Percentiles rank a stretch among this genome's conserved stretches.
Evolutionary conservation across 2,113 vertebrate genomes (phyloP).

Genomic region (Rhea americana): DNA sequence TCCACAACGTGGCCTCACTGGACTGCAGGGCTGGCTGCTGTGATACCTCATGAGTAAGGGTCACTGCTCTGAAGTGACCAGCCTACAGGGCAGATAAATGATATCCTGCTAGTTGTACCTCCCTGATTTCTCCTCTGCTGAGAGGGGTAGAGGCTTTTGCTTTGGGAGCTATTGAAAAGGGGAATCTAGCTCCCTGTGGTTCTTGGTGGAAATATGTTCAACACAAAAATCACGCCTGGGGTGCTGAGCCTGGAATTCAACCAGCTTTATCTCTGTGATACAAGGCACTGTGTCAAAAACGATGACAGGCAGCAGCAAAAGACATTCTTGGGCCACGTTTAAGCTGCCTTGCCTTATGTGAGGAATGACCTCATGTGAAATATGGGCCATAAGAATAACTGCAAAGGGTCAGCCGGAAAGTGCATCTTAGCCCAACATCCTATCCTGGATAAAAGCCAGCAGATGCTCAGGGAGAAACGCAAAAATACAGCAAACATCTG

Average conservation of each 20-base stretch:
- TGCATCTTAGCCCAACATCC: background rate
- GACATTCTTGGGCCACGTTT: background rate
- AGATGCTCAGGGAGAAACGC: background rate
- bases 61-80: fast-evolving
- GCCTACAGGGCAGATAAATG: background rate
- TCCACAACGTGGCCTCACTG: background rate
- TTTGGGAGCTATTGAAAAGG: background rate
- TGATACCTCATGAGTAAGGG: background rate
- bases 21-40: background rate
- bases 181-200: background rate
- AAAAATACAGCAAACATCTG: conserved; percentile 2
- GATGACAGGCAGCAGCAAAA: background rate
- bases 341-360: background rate
- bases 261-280: background rate
- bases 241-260: background rate
- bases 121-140: background rate
- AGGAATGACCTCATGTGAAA: background rate
- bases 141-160: background rate
- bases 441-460: background rate
- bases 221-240: background rate
- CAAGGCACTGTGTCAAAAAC: background rate
- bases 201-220: background rate
- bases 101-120: background rate
- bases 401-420: background rate
- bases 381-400: background rate